A percentile compares a stretch with the other conserved stretches of the same genome.
phyloP scores from a whole-genome alignment of 2,797 vertebrate genomes.

The Glossophaga mutica region DNA sequence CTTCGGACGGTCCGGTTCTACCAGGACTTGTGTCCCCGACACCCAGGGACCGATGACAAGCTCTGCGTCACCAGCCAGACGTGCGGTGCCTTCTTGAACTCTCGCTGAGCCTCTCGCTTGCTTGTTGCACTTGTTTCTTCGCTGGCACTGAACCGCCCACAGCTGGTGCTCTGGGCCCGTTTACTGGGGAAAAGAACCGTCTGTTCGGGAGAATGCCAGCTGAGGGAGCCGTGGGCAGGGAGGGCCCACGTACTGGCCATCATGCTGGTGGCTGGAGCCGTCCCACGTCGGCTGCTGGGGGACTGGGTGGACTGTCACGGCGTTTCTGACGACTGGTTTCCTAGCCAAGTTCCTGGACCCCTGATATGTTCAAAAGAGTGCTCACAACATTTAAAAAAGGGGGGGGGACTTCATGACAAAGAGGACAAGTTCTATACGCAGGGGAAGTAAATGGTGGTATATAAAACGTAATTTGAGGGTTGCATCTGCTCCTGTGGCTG shows the following conservation, averaged over 20 bases:
- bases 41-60: neutral
- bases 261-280: accelerated
- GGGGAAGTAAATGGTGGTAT: neutral
- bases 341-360: neutral
- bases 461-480: neutral
- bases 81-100: neutral
- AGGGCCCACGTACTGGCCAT: accelerated
- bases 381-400: neutral
- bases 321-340: neutral
- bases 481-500: neutral
- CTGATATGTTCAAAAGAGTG: neutral
- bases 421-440: neutral
- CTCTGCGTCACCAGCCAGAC: neutral
- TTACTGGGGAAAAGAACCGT: neutral
- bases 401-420: neutral
- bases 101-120: neutral
- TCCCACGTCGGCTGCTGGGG: neutral
- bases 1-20: neutral
- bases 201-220: accelerated
- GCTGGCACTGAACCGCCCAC: neutral
- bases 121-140: neutral
- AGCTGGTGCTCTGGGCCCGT: neutral
- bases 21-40: neutral
- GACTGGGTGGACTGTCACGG: accelerated
- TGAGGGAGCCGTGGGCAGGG: neutral